Percentiles rank a stretch among this genome's conserved stretches.
These are phyloP conservation scores for Epinephelus malabaricus DNA, from an alignment of 2,797 vertebrate genomes.

Conservation along the genomic window DNA sequence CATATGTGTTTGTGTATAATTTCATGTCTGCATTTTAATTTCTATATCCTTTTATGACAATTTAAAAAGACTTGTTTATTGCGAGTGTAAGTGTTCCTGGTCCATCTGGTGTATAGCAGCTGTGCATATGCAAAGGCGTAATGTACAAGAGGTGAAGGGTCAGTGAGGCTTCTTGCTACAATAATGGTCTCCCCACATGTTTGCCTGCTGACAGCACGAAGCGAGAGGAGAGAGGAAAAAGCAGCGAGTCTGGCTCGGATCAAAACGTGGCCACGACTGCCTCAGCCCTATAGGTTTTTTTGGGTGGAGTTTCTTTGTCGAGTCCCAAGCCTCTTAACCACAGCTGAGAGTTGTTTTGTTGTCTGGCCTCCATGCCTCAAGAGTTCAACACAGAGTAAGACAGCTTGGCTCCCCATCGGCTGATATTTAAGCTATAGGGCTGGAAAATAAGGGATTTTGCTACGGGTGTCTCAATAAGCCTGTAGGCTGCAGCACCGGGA, in stretches of 20 bases:
- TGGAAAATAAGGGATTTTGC: conserved; percentile 71
- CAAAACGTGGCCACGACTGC: conserved; percentile 3
- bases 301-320: conserved; percentile 43
- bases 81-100: neutral
- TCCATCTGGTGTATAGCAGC: neutral
- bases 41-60: neutral
- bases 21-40: neutral
- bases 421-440: conserved; percentile 70
- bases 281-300: conserved; percentile 10
- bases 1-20: neutral
- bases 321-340: conserved; percentile 67
- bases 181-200: neutral
- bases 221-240: neutral
- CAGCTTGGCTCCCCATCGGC: conserved; percentile 55
- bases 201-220: conserved; percentile 17
- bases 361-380: conserved; percentile 57
- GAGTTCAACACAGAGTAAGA: conserved; percentile 69
- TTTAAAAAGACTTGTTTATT: neutral
- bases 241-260: conserved; percentile 14
- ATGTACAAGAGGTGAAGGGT: conserved; percentile 15
- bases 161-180: conserved; percentile 25
- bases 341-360: conserved; percentile 72
- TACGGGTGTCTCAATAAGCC: conserved; percentile 58
- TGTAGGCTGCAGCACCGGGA: conserved; percentile 59
- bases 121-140: neutral